Evolutionary conservation across 64 coral and sea anemone genomes (phyloP).

Genomic region (Actinia tenebrosa): DNA sequence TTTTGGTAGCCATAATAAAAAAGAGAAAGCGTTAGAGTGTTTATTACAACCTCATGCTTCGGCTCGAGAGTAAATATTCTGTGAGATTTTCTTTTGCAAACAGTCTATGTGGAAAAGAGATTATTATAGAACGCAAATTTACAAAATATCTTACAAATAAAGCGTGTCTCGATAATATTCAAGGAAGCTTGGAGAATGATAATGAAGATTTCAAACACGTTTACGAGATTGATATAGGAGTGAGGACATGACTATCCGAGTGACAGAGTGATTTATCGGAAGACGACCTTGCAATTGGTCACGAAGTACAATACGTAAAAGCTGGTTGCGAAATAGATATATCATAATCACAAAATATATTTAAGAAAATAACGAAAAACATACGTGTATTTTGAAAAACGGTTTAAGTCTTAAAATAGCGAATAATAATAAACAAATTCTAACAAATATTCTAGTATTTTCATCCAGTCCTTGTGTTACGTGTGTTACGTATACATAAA

Average conservation of each 20-base stretch:
- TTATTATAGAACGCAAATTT: no score
- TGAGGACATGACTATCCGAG: background rate
- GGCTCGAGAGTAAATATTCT: no score
- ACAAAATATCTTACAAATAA: no score
- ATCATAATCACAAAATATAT: background rate
- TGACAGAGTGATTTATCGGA: background rate
- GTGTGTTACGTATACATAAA: background rate
- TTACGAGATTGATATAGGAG: background rate
- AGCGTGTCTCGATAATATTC: no score
- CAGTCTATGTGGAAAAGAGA: no score
- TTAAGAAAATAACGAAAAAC: background rate
- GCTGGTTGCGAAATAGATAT: background rate
- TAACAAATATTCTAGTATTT: background rate
- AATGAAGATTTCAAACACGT: background rate
- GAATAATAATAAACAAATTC: background rate
- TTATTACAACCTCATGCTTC: no score
- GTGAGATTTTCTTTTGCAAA: no score
- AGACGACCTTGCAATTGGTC: background rate
- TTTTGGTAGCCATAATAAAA: no score
- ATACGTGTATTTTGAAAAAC: background rate
- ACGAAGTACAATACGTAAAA: background rate
- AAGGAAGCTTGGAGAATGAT: background rate
- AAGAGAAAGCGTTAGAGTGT: no score
- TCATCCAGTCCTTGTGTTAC: background rate
- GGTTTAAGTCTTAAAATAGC: background rate